phyloP scores from a whole-genome alignment of 2,888 invertebrate genomes.

The Drosophila fulvimacula region DNA sequence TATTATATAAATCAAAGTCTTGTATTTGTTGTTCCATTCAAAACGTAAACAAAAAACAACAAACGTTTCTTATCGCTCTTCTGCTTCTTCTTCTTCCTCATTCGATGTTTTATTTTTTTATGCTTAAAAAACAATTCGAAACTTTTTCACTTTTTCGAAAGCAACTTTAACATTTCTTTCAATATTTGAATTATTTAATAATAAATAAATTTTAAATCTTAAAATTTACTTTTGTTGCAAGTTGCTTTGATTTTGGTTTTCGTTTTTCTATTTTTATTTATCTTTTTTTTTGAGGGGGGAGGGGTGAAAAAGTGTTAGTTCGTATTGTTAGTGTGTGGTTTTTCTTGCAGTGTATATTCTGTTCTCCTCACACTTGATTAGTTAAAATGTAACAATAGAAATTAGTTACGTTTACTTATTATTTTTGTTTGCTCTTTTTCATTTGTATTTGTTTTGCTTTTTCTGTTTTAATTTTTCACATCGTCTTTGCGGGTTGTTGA shows the following conservation, averaged over 20 bases:
- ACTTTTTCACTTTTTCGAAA: conserved; percentile 45
- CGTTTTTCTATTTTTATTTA: no score
- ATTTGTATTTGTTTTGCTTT: conserved; percentile 58
- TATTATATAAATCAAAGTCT: conserved; percentile 67
- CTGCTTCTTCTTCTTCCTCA: conserved; percentile 8
- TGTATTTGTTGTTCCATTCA: conserved; percentile 33
- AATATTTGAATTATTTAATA: conserved; percentile 18
- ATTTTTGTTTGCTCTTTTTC: conserved; percentile 26
- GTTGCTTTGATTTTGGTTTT: conserved; percentile 20
- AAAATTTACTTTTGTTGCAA: conserved; percentile 11
- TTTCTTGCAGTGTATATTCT: conserved; percentile 38
- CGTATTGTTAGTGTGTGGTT: conserved; percentile 16
- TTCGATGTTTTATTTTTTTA: conserved; percentile 56
- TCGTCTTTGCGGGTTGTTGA: conserved; percentile 86
- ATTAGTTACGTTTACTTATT: conserved; percentile 19
- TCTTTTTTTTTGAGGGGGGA: conserved; percentile 1
- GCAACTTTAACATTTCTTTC: conserved; percentile 45
- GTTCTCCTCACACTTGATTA: conserved; percentile 62
- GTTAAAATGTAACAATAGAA: conserved; percentile 66
- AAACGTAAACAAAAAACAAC: conserved; percentile 65
- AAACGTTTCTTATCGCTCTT: conserved; percentile 33
- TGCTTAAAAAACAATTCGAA: conserved; percentile 50
- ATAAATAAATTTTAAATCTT: conserved; percentile 19
- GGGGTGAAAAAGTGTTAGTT: conserved; percentile 38
- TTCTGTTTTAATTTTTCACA: conserved; percentile 84